phyloP scores from a whole-genome alignment of 2,797 vertebrate species.

The Diplodus sargus region DNA sequence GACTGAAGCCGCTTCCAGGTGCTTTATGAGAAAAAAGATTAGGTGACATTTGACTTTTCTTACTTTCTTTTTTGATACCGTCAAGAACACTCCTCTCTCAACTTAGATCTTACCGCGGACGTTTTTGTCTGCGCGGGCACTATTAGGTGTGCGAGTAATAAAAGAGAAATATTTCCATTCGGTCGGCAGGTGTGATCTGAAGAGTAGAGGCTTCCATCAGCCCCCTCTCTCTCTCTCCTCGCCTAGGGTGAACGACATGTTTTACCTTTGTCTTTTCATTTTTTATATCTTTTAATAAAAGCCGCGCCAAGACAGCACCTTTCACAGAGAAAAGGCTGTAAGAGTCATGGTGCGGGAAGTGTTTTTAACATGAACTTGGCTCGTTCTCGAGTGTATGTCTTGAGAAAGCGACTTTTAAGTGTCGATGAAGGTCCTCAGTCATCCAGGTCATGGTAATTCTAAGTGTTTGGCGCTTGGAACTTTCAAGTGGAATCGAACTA shows the following conservation, averaged over 20 bases:
- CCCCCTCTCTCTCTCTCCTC: conserved; percentile 30
- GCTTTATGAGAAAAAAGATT: conserved; percentile 50
- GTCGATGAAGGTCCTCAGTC: no score
- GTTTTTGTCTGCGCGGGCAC: conserved; percentile 47
- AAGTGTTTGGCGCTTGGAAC: no score
- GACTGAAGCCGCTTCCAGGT: conserved; percentile 24
- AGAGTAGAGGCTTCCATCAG: conserved; percentile 38
- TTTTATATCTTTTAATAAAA: conserved; percentile 32
- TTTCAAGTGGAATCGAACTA: neutral
- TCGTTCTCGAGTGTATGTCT: conserved; percentile 22
- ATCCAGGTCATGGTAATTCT: no score
- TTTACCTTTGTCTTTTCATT: conserved; percentile 55
- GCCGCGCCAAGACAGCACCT: conserved; percentile 33
- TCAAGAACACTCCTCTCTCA: conserved; percentile 41
- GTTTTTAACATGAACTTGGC: conserved; percentile 3
- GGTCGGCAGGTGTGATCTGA: conserved; percentile 50
- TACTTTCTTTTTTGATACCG: conserved; percentile 8
- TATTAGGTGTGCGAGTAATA: conserved; percentile 40
- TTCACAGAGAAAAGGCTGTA: conserved; percentile 15
- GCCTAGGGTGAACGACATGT: conserved; percentile 28
- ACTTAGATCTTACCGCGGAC: conserved; percentile 48
- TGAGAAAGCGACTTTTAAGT: neutral
- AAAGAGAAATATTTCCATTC: conserved; percentile 57
- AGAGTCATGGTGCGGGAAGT: conserved; percentile 3
- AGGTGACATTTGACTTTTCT: conserved; percentile 58